These are phyloP conservation scores for Pogonocherus hispidulus DNA, from an alignment of 2,888 invertebrate species.

Conservation along the genomic window DNA sequence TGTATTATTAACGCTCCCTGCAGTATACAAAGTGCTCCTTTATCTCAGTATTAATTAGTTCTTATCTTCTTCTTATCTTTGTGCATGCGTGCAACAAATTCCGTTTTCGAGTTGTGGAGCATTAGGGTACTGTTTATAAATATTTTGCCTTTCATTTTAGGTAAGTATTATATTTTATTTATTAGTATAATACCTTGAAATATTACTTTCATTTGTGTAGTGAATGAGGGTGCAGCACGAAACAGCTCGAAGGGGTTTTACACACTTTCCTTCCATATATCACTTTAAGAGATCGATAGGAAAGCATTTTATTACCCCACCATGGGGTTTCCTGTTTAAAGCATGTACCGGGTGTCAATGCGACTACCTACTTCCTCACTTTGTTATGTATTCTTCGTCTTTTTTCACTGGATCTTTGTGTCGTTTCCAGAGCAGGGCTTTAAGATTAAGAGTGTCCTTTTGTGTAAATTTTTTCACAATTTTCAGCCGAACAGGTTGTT, in stretches of 20 bases:
- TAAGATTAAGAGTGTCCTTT: no score
- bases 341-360: no score
- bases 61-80: slow-evolving; percentile 15
- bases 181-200: slow-evolving; percentile 30
- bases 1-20: slow-evolving; percentile 13
- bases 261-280: slow-evolving; percentile 7
- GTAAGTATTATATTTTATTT: slow-evolving; percentile 30
- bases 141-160: slow-evolving; percentile 26
- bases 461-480: no score
- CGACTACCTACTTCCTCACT: no score
- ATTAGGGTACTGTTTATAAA: slow-evolving; percentile 29
- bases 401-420: no score
- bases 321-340: background rate
- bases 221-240: slow-evolving; percentile 22
- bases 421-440: no score
- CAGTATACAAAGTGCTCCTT: background rate
- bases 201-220: slow-evolving; percentile 28
- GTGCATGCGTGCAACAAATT: slow-evolving; percentile 23
- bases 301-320: background rate
- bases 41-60: slow-evolving; percentile 12
- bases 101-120: slow-evolving; percentile 2
- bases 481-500: no score
- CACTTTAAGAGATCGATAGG: slow-evolving; percentile 20
- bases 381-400: no score
- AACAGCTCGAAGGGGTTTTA: slow-evolving; percentile 13